Conservation (phyloP, 2,797 vertebrate genomes). For the Lycodopsis pacificus region DNA sequence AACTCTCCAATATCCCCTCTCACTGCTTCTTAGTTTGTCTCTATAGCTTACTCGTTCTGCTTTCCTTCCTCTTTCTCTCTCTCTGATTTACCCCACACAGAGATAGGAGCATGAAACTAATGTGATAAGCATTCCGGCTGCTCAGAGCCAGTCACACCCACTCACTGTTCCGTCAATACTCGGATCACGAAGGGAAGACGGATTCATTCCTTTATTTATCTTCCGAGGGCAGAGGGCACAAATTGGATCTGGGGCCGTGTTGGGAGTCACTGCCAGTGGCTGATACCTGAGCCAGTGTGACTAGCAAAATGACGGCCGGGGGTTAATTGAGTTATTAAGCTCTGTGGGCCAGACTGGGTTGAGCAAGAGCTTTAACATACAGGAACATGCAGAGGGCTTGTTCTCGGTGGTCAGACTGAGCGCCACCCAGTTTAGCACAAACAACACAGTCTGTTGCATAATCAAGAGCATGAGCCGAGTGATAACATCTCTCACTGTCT, state of each 20-base stretch:
- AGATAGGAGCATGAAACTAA: slow-evolving; percentile 62
- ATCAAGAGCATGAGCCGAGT: background rate
- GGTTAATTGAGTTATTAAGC: slow-evolving; percentile 77
- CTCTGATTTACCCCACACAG: slow-evolving; percentile 57
- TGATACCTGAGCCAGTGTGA: slow-evolving; percentile 65
- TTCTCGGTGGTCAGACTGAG: slow-evolving; percentile 1
- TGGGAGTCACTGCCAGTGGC: slow-evolving; percentile 56
- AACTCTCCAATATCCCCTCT: slow-evolving; percentile 41
- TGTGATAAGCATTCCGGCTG: slow-evolving; percentile 60
- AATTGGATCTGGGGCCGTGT: slow-evolving; percentile 68
- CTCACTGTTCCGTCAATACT: slow-evolving; percentile 69
- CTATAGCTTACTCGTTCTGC: slow-evolving; percentile 24
- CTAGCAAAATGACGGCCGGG: slow-evolving; percentile 56
- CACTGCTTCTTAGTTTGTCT: slow-evolving; percentile 38
- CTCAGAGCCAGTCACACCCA: slow-evolving; percentile 61
- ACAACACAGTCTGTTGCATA: background rate
- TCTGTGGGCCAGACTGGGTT: slow-evolving; percentile 32
- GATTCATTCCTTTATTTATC: slow-evolving; percentile 74
- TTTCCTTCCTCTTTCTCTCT: slow-evolving; percentile 24
- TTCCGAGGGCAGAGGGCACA: slow-evolving; percentile 71
- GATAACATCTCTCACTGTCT: background rate
- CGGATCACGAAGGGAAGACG: slow-evolving; percentile 53
- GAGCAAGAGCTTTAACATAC: slow-evolving; percentile 40
- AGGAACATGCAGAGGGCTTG: slow-evolving; percentile 30
- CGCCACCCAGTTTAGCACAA: background rate